A percentile compares a stretch with the other conserved stretches of the same genome.
Evolutionary conservation across 2,797 vertebrate species (phyloP).

Genomic region (Takifugu ocellatus): DNA sequence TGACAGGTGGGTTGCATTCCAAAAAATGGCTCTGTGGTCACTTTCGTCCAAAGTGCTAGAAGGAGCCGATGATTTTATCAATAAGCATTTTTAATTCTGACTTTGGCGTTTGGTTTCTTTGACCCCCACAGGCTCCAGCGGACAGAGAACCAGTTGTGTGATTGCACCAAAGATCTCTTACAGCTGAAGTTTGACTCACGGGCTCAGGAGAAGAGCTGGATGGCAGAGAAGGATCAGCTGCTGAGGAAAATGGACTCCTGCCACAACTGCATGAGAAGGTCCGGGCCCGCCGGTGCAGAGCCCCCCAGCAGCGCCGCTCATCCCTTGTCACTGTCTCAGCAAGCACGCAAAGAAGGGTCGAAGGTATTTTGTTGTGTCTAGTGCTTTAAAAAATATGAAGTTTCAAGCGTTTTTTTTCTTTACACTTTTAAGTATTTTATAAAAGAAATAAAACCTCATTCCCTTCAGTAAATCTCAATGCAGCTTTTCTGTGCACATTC

Average conservation of each 20-base stretch:
- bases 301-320: constrained; percentile 35
- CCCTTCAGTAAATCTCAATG: too few species aligned
- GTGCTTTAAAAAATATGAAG: neutral
- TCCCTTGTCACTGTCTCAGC: constrained; percentile 56
- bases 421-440: neutral
- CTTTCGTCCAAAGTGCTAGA: neutral
- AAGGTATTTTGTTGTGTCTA: constrained; percentile 72
- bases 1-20: constrained; percentile 77
- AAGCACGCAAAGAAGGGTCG: constrained; percentile 74
- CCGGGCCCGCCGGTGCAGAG: constrained; percentile 23
- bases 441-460: neutral
- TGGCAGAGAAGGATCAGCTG: constrained; percentile 89
- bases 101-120: neutral
- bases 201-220: constrained; percentile 88
- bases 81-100: too few species aligned
- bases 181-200: constrained; percentile 86
- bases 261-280: constrained; percentile 66
- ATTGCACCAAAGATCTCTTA: constrained; percentile 91
- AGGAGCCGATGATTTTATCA: neutral
- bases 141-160: constrained; percentile 87
- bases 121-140: constrained; percentile 76
- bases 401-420: too few species aligned
- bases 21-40: neutral
- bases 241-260: constrained; percentile 79
- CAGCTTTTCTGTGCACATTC: too few species aligned